Percentiles rank a stretch among this genome's conserved stretches.
These are phyloP conservation scores for Imbricaverruca yamaguchii DNA, from an alignment of 2,888 invertebrate genomes.

Conservation along the genomic window DNA sequence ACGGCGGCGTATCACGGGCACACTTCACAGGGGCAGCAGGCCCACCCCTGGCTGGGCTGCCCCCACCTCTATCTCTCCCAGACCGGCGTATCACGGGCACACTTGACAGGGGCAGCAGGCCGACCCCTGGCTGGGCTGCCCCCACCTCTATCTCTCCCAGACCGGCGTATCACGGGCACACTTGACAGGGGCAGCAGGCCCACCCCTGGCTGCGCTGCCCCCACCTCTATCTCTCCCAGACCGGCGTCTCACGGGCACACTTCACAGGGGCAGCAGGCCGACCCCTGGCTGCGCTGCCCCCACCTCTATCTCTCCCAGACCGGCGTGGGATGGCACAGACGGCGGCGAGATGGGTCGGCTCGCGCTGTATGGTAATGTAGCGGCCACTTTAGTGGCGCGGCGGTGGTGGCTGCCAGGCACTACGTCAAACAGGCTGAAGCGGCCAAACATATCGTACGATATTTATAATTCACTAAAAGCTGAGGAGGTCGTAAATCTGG, in stretches of 20 bases:
- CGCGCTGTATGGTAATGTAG: too few relatives aligned
- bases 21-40: not conserved
- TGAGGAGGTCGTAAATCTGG: conserved; percentile 1
- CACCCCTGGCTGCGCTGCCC: not conserved
- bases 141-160: too few relatives aligned
- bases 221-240: not conserved
- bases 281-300: not conserved
- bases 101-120: not conserved
- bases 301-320: too few relatives aligned
- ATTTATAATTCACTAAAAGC: conserved; percentile 21
- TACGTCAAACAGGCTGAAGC: not conserved
- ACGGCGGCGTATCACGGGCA: not conserved
- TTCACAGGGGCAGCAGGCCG: not conserved
- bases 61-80: too few relatives aligned
- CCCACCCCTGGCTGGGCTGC: not conserved
- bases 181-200: not conserved
- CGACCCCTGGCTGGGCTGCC: too few relatives aligned
- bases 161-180: not conserved
- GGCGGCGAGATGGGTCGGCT: too few relatives aligned
- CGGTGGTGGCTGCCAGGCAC: not conserved
- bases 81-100: not conserved
- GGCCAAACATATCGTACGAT: conserved; percentile 18
- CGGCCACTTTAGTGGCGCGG: too few relatives aligned
- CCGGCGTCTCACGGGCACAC: not conserved
- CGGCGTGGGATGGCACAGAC: too few relatives aligned